Evolutionary conservation across 2,797 vertebrate species (phyloP).

Genomic region (Micropoecilia bifurca): DNA sequence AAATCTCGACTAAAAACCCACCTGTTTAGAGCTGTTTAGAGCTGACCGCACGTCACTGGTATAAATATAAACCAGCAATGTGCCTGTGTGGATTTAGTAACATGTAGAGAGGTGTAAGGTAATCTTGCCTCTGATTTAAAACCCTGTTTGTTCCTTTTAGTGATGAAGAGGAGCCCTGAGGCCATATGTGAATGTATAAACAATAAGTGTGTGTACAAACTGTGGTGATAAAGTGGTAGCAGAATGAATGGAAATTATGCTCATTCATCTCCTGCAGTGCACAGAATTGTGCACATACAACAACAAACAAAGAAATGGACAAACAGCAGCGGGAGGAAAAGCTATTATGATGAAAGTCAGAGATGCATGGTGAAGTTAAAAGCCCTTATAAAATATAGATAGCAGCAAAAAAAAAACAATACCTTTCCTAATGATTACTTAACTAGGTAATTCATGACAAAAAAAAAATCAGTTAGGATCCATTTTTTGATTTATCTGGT

Average conservation of each 20-base stretch:
- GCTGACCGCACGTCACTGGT: no score
- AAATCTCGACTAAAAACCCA: no score
- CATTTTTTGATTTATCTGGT: not conserved
- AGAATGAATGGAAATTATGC: constrained; percentile 84
- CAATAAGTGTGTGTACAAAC: constrained; percentile 47
- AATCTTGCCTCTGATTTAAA: constrained; percentile 72
- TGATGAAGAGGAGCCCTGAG: constrained; percentile 80
- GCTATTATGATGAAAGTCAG: constrained; percentile 11
- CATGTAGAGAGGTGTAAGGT: constrained; percentile 40
- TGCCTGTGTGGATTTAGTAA: constrained; percentile 16
- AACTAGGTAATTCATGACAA: not conserved
- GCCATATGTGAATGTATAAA: constrained; percentile 47
- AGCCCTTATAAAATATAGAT: constrained; percentile 11
- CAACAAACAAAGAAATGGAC: constrained; percentile 3
- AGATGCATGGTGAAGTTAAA: constrained; percentile 12
- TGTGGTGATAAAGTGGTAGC: constrained; percentile 81
- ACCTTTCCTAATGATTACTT: not conserved
- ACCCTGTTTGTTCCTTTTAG: constrained; percentile 73
- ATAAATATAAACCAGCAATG: not conserved
- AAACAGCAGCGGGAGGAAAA: constrained; percentile 13
- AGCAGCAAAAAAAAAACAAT: constrained; percentile 9
- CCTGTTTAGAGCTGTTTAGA: no score
- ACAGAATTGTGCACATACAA: constrained; percentile 6
- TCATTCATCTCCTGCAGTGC: constrained; percentile 83
- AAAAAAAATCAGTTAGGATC: not conserved